Evolutionary conservation across 2,113 vertebrate species (phyloP), one percentile per base, ranked within the genome.

Genomic region (Mastomys coucha): DNA sequence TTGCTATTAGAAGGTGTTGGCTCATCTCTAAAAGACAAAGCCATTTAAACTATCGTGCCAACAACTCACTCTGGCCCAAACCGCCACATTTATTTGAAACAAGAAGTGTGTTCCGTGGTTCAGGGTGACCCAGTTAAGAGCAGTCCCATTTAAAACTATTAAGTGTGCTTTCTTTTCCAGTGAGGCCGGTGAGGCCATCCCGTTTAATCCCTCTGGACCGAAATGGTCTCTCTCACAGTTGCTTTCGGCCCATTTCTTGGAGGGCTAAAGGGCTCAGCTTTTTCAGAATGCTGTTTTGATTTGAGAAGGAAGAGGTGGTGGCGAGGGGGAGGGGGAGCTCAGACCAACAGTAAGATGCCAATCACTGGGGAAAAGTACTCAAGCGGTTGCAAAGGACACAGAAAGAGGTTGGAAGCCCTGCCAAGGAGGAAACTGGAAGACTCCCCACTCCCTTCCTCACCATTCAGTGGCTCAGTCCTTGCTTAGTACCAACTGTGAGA

Each of bases 151-250:
- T 97, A 87, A 95, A 97, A 94, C 92, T 95, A 72, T 96, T 95
- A 93, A 97, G 91, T 91, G 86, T 91, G 82, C 90, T 95, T 98
- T 97, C 88, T 89, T 93, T 96, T 93, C 69, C 95, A 94, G 91
- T 92, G 96, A 97, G 91, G 77, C 97, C 95, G 93, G 90, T 92
- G 96, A 96, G 91, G 73, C 97, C 97, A 97, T 95, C 77, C 85
- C 87, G 73, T 78, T 97, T 93, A 94, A 94, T 96, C 96, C 75
- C 94, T 88, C 77, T 63, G 63, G 91, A 89, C 76, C 78, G 63
- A 94, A 95, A 65, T 65, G 94, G 88, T 56, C 84, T 93, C 56
- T 76, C 39, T 51, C 89, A 78, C 33, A 94, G 91, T 77, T 91
- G 91, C 72, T 97, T 78, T 96, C 90, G 39, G 60, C 81, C 49